Percentiles rank a stretch among this genome's conserved stretches.
These are phyloP conservation scores for Neopipo cinnamomea DNA, from an alignment of 2,113 vertebrate species.

Conservation along the genomic window DNA sequence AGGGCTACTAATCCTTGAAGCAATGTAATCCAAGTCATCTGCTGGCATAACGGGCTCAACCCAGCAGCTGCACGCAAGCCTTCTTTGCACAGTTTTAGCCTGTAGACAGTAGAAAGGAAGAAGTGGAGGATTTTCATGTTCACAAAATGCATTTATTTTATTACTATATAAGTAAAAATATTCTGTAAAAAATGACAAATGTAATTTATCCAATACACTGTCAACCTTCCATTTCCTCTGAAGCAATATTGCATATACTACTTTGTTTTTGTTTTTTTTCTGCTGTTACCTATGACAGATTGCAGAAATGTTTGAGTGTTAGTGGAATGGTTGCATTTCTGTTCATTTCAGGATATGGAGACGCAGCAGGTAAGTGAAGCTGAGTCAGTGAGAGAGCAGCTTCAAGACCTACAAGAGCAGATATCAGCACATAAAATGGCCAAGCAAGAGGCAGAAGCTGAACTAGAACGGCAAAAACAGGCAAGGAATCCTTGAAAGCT, in stretches of 20 bases:
- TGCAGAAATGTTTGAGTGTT: neutral
- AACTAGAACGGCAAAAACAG: constrained; percentile 92
- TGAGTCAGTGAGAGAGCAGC: constrained; percentile 87
- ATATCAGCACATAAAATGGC: constrained; percentile 75
- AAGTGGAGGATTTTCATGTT: neutral
- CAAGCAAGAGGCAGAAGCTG: constrained; percentile 88
- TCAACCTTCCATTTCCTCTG: neutral
- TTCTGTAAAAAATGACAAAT: neutral
- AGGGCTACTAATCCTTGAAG: neutral
- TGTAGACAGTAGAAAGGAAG: neutral
- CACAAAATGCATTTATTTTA: neutral
- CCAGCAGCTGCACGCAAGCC: neutral
- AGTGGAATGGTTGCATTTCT: neutral
- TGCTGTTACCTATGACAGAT: neutral
- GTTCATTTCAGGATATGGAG: constrained; percentile 84
- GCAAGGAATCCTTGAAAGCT: constrained; percentile 58
- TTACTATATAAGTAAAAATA: neutral
- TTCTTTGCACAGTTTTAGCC: neutral
- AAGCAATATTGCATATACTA: neutral
- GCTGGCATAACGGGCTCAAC: neutral
- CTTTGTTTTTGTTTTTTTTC: neutral
- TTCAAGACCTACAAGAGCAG: constrained; percentile 87
- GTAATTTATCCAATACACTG: neutral
- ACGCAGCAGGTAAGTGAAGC: constrained; percentile 86
- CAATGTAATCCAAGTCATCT: neutral